These are phyloP conservation scores for Menidia beryllina DNA, from an alignment of 2,113 vertebrate genomes.

Conservation along the genomic window DNA sequence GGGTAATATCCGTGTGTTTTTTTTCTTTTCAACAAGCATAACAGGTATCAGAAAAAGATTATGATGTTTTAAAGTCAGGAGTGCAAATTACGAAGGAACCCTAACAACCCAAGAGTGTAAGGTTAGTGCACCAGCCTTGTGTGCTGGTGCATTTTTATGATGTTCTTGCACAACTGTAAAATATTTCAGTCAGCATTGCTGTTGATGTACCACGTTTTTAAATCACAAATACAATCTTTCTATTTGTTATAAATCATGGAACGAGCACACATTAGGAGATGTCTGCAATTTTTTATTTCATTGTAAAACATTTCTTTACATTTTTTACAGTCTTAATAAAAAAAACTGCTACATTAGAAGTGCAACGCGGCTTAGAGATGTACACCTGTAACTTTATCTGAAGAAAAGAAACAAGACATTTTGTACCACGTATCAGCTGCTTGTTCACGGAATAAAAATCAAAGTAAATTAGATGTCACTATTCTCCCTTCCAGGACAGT, in stretches of 20 bases:
- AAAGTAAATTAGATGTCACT: slow-evolving; percentile 25
- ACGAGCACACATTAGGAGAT: background rate
- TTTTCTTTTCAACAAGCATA: background rate
- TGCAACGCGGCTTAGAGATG: background rate
- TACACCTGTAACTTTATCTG: background rate
- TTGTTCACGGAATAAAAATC: slow-evolving; percentile 22
- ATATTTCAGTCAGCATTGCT: background rate
- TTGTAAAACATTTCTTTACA: slow-evolving; percentile 38
- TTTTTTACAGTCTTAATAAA: slow-evolving; percentile 39
- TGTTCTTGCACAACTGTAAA: background rate
- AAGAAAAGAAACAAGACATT: background rate
- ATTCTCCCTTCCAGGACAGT: slow-evolving; percentile 6
- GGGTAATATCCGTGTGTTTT: background rate
- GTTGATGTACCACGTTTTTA: background rate
- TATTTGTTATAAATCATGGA: background rate
- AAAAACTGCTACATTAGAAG: slow-evolving; percentile 7
- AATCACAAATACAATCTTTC: background rate
- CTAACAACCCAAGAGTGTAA: background rate
- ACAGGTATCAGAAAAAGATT: background rate
- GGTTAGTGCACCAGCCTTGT: too few relatives aligned
- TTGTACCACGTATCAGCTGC: slow-evolving; percentile 1
- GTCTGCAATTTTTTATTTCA: slow-evolving; percentile 1
- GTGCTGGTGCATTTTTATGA: background rate
- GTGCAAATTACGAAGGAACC: too few relatives aligned
- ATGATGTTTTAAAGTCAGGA: background rate